Evolutionary conservation across 2,797 vertebrate genomes (phyloP), one percentile per base, ranked within the genome.

Genomic region (Diglossa cyanea): DNA sequence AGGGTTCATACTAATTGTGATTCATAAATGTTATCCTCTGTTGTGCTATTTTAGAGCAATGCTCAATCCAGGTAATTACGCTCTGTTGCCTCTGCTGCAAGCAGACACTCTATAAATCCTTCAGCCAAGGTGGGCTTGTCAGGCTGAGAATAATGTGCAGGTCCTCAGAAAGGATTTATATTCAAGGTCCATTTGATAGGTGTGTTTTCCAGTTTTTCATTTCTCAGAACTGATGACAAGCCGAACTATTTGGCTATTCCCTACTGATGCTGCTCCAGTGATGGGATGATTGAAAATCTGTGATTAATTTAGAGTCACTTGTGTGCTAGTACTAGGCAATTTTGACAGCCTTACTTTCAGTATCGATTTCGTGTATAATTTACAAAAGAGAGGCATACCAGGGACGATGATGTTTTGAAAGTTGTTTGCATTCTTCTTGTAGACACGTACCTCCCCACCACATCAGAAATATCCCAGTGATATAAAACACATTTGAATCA

Each of bases 261-360:
- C 75, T 86, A 86, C 95, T 57, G 50, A 92, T 84, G 94, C 92
- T 73, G 30, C 90, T 97, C 90, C 85, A 77, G 37, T 77, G 96
- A 95, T 97, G 93, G 92, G 77, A 66, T 97, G 94, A 96, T 98
- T 85, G 50, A 98, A 97, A 97, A 96, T 75, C 70, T 95, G 74
- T 88, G 95, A 96, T 98, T 97, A 96, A 97, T 98, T 97, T 96
- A 86, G 91, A 97, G 90, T 94, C 87, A 81, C 82, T 96, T 90
- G 54, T 94, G 62, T 93, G 94, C 90, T 96, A 72, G 83, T 81
- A 90, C 91, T 60, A 79, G 96, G 93, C 95, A 91, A 93, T 88
- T 97, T 97, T 45, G 94, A 94, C 97, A 94, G 80, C 87, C 96
- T 96, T 92, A 96, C 94, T 95, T 88, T 88, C 93, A 57, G 86